Evolutionary conservation across 2,888 invertebrate species (phyloP), one percentile per base, ranked within the genome.

Genomic region (Drosophila testacea): DNA sequence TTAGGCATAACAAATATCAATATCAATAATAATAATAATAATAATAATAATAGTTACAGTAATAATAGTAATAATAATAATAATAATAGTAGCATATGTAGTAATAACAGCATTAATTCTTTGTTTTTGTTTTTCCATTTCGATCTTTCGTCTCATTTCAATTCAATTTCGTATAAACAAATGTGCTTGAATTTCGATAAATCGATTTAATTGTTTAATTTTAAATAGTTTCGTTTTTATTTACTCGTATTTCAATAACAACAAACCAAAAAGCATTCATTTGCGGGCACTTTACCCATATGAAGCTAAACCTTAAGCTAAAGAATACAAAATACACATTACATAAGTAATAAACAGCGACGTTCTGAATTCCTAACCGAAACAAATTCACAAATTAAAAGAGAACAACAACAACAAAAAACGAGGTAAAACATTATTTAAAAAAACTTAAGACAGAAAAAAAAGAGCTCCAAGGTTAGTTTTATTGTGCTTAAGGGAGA

Each of bases 1-100:
- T 81, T 81, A 87, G 82, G 88, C 66, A 87, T 83, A 83, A 83
- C 83, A 83, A 83, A 88, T 87, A 88, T 84, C 78, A 86, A 81
- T 83, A 81, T 73, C 60, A 77, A 88, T 87, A 73, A 67, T 77
- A 79, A 77, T 88, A 68, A 54, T 74, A 81, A 69, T 85, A 73
- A 54, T 55, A 56, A 73, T 77, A 51, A 67, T 47, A 69, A 41
- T 59, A 55, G 63, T 51, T 66, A 44, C 55, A 67, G 71, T 83
- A 60, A 69, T 75, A 57, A 69, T 69, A n/a, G n/a, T n/a, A 77
- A 64, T 71, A 42, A 73, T 84, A 71, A 67, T 69, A 51, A 62
- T 72, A 50, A 73, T 77, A 82, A 54, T 62, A 73, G 52, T 76
- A 75, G 61, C 63, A 79, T 79, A 79, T 34, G 70, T 69, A 74